phyloP scores from a whole-genome alignment of 2,797 vertebrate genomes.

The Urocyon cinereoargenteus region DNA sequence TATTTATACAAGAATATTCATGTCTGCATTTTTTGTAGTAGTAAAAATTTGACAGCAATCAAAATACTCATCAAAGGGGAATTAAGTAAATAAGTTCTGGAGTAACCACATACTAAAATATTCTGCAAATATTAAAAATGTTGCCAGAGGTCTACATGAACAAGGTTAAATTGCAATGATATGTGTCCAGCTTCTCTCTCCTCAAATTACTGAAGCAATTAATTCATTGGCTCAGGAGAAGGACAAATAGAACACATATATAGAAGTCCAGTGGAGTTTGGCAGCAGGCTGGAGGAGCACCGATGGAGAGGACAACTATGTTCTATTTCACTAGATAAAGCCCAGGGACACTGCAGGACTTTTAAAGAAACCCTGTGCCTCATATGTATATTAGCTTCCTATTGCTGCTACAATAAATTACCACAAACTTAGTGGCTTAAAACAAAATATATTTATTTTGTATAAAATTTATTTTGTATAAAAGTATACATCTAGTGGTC shows the following conservation, averaged over 20 bases:
- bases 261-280: not conserved
- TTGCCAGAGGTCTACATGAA: not conserved
- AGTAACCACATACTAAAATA: not conserved
- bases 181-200: not conserved
- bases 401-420: not conserved
- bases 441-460: too few species aligned
- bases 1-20: not conserved
- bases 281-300: not conserved
- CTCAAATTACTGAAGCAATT: not conserved
- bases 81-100: slow-evolving; percentile 18
- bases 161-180: not conserved
- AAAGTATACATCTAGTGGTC: not conserved
- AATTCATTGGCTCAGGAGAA: not conserved
- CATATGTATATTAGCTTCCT: not conserved
- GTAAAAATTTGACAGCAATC: not conserved
- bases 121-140: slow-evolving; percentile 22
- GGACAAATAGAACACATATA: not conserved
- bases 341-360: not conserved
- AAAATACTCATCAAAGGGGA: slow-evolving; percentile 32
- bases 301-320: not conserved
- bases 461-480: too few species aligned
- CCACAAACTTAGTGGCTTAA: not conserved
- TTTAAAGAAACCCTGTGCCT: not conserved
- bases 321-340: not conserved
- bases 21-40: not conserved